Base-by-base conservation (phyloP, 1,140 invertebrate genomes). In the Vollenhovia emeryi region DNA sequence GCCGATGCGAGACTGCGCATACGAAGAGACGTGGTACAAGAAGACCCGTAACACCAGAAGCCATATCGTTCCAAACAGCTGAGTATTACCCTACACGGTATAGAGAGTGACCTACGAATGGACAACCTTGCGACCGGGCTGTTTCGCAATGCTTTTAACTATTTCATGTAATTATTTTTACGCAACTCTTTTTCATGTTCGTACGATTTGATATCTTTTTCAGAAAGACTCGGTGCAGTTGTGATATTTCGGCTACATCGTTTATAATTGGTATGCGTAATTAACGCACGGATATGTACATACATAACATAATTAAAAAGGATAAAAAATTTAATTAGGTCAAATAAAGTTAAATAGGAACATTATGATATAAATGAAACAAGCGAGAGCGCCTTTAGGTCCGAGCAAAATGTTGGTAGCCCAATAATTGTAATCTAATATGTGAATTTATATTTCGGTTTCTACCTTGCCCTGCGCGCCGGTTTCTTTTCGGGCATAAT, bases 41-140 rank as follows among this genome's bases (percentile, higher is more conserved):
- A 93, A 93, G 92, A 93, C 92, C 91, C 86, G 60, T 92, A 92
- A 92, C 78, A 90, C 73, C 78, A 84, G 92, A 93, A 93, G 92
- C 92, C 93, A 90, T 93, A 93, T 89, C 0, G 89, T 87, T 90
- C 33, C 75, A 91, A 92, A 92, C 90, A 92, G 88, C 88, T 91
- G 92, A 86, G 64, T 84, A 83, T 87, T 89, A 86, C 86, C 57
- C 75, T 40, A 50, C 43, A 43, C 9, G 7, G 13, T 30, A 43
- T 36, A 33, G n/a, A 80, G 18, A 71, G 24, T 52, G n/a, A 69
- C 5, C 33, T 50, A 69, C 24, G 36, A 59, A 33, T 24, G 8
- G 1, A 43, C 18, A 82, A 82, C n/a, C 36, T 82, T 82, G 66
- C 50, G 40, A 57, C 13, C 27, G 45, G 8, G 43, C 4, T 57